Evolutionary conservation across 2,113 vertebrate species (phyloP).

Genomic region (Tenrec ecaudatus): DNA sequence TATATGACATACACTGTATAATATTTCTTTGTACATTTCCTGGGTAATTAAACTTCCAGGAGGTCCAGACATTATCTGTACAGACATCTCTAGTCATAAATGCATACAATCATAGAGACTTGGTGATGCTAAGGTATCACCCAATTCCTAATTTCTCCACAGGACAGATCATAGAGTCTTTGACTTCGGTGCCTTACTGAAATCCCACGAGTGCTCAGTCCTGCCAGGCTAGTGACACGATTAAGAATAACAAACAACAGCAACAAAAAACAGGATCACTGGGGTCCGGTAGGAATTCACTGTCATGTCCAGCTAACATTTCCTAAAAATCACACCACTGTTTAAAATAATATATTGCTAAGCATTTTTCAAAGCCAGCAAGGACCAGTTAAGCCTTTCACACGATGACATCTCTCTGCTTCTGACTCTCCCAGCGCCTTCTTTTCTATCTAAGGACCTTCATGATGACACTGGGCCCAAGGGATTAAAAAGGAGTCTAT

Average conservation of each 20-base stretch:
- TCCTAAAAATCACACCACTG: neutral
- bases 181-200: neutral
- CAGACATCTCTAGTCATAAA: neutral
- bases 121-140: neutral
- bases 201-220: neutral
- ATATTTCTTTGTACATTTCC: neutral
- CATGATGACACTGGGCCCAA: too few species aligned
- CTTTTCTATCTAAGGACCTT: neutral
- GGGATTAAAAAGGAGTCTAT: too few species aligned
- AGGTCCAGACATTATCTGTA: neutral
- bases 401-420: neutral
- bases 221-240: neutral
- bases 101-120: slow-evolving; percentile 21
- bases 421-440: neutral
- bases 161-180: neutral
- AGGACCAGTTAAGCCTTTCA: neutral
- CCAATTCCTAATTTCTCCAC: neutral
- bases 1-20: neutral
- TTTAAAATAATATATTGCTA: slow-evolving; percentile 1
- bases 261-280: neutral
- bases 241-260: neutral
- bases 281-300: neutral
- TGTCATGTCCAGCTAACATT: neutral
- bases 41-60: neutral
- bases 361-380: slow-evolving; percentile 15